These are phyloP conservation scores for Chrysopa pallens DNA, from an alignment of 1,140 invertebrate species.

Conservation along the genomic window DNA sequence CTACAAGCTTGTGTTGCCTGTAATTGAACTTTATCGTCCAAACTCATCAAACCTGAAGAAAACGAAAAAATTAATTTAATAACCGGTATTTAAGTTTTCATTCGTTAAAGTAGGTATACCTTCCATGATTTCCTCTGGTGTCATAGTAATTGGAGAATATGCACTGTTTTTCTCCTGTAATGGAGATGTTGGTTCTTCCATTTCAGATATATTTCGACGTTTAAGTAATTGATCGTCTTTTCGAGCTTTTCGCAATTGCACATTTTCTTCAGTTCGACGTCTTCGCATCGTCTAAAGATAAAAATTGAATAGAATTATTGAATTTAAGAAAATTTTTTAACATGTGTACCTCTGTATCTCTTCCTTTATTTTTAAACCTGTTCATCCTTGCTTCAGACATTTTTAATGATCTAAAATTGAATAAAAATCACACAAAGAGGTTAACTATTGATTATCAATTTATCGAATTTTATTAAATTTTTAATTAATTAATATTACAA, in stretches of 20 bases:
- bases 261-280: conserved; percentile 67
- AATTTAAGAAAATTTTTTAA: conserved; percentile 1
- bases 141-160: conserved; percentile 24
- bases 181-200: conserved; percentile 31
- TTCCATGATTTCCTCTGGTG: conserved; percentile 40
- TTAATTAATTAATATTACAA: no score
- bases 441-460: no score
- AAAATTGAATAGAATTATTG: not conserved
- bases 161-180: conserved; percentile 30
- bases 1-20: conserved; percentile 57
- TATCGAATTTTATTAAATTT: no score
- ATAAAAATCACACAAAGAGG: no score
- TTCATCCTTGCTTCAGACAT: conserved; percentile 17
- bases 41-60: conserved; percentile 33
- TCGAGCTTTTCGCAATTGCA: conserved; percentile 81
- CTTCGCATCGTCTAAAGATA: conserved; percentile 60
- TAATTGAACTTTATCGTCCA: conserved; percentile 39
- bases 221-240: conserved; percentile 95
- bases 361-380: conserved; percentile 23
- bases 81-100: not conserved
- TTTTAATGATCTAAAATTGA: not conserved
- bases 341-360: conserved; percentile 17
- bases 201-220: conserved; percentile 60
- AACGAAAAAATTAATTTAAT: conserved; percentile 1
- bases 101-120: conserved; percentile 16